Conservation (phyloP, 2,113 vertebrate species). For the Dicentrarchus labrax region DNA sequence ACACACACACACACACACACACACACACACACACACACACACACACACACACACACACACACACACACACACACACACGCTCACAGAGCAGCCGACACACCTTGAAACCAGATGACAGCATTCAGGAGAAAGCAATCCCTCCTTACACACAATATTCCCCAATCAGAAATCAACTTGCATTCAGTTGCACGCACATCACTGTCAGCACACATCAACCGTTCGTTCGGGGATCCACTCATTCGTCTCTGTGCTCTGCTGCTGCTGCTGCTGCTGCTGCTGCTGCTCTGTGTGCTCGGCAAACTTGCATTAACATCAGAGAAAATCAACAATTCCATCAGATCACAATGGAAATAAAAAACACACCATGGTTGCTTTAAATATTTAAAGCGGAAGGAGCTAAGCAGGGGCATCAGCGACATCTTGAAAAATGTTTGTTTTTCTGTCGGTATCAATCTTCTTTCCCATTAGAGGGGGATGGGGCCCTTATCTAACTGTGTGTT, state of each 20-base stretch:
- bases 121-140: constrained; percentile 35
- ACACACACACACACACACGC: constrained; percentile 12
- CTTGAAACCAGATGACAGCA: constrained; percentile 53
- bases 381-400: constrained; percentile 69
- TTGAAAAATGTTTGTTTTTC: constrained; percentile 73
- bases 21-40: constrained; percentile 24
- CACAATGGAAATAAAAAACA: constrained; percentile 28
- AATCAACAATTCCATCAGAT: constrained; percentile 54
- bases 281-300: constrained; percentile 20
- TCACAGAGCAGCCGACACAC: constrained; percentile 65
- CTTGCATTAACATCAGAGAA: constrained; percentile 45
- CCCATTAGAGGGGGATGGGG: constrained; percentile 66
- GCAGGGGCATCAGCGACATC: constrained; percentile 61
- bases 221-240: constrained; percentile 22
- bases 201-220: constrained; percentile 51
- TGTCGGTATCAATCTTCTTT: constrained; percentile 75
- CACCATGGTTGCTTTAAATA: constrained; percentile 73
- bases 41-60: too few species aligned
- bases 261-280: constrained; percentile 8
- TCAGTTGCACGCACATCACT: constrained; percentile 53
- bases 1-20: constrained; percentile 12
- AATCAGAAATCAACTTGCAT: constrained; percentile 66
- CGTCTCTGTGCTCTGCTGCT: constrained; percentile 5
- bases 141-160: constrained; percentile 38
- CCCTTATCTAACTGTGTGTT: constrained; percentile 49